Evolutionary conservation across 2,113 vertebrate species (phyloP).

Genomic region (Poeciliopsis turrubarensis): DNA sequence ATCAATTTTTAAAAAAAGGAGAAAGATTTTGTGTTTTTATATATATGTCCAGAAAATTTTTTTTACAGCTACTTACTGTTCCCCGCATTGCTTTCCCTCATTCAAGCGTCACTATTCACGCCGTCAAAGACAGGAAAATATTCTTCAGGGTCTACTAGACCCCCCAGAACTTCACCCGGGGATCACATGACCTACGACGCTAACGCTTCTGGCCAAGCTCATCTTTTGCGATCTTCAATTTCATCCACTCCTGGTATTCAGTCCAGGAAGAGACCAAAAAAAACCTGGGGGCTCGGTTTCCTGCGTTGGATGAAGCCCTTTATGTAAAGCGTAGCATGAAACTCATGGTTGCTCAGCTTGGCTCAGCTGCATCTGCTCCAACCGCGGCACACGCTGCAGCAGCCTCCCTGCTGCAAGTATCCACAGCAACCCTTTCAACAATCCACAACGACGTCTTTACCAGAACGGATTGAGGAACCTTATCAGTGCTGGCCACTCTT

Average conservation of each 20-base stretch:
- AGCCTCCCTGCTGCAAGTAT: slow-evolving; percentile 79
- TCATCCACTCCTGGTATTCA: slow-evolving; percentile 51
- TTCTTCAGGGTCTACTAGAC: slow-evolving; percentile 70
- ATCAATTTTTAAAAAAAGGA: slow-evolving; percentile 37
- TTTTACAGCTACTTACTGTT: slow-evolving; percentile 87
- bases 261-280: slow-evolving; percentile 36
- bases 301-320: slow-evolving; percentile 40
- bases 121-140: slow-evolving; percentile 70
- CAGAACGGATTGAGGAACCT: slow-evolving; percentile 62
- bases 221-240: slow-evolving; percentile 47
- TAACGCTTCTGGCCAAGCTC: slow-evolving; percentile 64
- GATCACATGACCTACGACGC: slow-evolving; percentile 64
- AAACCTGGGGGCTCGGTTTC: slow-evolving; percentile 39
- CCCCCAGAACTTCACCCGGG: slow-evolving; percentile 68
- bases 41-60: too few species aligned
- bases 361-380: slow-evolving; percentile 62
- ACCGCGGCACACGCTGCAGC: slow-evolving; percentile 58
- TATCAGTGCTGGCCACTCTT: slow-evolving; percentile 65
- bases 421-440: slow-evolving; percentile 94
- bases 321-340: slow-evolving; percentile 67
- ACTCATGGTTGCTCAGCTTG: slow-evolving; percentile 67
- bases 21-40: slow-evolving; percentile 49
- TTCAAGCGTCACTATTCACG: slow-evolving; percentile 82
- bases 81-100: slow-evolving; percentile 89
- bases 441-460: slow-evolving; percentile 72